Evolutionary conservation across 2,113 vertebrate species (phyloP).

Genomic region (Azemiops feae): DNA sequence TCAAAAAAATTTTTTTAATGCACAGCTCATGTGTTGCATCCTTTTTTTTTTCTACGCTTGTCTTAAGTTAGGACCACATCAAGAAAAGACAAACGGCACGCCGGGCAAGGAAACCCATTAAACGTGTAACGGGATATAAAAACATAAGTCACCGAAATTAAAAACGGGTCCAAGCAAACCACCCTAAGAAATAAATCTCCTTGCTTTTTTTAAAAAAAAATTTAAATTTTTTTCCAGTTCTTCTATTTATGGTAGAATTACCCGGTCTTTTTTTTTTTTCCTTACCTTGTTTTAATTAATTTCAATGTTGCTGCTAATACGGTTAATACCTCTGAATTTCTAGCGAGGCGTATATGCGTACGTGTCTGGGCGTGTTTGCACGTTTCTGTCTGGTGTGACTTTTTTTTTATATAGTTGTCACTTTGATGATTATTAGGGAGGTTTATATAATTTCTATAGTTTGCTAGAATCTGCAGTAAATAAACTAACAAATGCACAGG

Average conservation of each 20-base stretch:
- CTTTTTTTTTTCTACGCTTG: neutral
- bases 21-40: neutral
- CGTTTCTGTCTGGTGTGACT: neutral
- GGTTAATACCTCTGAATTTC: neutral
- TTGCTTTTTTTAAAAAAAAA: neutral
- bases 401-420: neutral
- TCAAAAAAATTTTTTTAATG: neutral
- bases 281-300: neutral
- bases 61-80: neutral
- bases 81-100: neutral
- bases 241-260: neutral
- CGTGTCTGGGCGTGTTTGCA: neutral
- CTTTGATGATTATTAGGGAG: neutral
- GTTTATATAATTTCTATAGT: neutral
- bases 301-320: neutral
- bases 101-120: neutral
- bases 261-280: neutral
- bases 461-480: neutral
- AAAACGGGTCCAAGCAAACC: neutral
- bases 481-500: neutral
- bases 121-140: neutral
- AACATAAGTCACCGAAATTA: neutral
- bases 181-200: neutral
- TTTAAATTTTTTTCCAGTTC: neutral
- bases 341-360: neutral